Evolutionary conservation across 2,113 vertebrate species (phyloP).

Genomic region (Ciconia boyciana): DNA sequence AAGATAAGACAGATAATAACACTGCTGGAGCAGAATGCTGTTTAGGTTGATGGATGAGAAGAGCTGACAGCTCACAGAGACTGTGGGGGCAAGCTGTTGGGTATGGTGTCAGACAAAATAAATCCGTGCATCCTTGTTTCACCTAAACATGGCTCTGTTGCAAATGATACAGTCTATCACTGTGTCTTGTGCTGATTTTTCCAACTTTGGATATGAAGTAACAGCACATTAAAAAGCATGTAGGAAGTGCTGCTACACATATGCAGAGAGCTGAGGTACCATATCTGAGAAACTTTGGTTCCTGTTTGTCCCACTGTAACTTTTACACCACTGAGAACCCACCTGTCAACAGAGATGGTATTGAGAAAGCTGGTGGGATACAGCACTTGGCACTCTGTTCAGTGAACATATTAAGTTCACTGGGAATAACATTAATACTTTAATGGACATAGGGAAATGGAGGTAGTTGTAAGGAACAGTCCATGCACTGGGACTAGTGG

Average conservation of each 20-base stretch:
- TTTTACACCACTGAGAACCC: not conserved
- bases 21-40: not conserved
- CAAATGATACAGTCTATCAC: not conserved
- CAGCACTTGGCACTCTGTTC: not conserved
- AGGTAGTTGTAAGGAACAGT: not conserved
- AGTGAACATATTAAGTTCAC: not conserved
- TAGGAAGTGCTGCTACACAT: not conserved
- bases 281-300: not conserved
- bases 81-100: not conserved
- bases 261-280: not conserved
- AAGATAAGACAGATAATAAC: conserved; percentile 57
- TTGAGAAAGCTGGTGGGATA: not conserved
- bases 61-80: not conserved
- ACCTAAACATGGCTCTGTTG: not conserved
- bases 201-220: not conserved
- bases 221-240: not conserved
- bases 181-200: not conserved
- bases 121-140: not conserved
- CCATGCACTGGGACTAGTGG: not conserved
- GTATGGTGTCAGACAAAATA: conserved; percentile 26
- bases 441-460: not conserved
- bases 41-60: conserved; percentile 42
- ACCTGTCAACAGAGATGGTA: not conserved
- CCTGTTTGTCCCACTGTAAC: not conserved
- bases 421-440: not conserved